Percentiles rank a stretch among this genome's conserved stretches.
phyloP scores from a whole-genome alignment of 2,797 vertebrate species.

The Pseudomugil tenellus region DNA sequence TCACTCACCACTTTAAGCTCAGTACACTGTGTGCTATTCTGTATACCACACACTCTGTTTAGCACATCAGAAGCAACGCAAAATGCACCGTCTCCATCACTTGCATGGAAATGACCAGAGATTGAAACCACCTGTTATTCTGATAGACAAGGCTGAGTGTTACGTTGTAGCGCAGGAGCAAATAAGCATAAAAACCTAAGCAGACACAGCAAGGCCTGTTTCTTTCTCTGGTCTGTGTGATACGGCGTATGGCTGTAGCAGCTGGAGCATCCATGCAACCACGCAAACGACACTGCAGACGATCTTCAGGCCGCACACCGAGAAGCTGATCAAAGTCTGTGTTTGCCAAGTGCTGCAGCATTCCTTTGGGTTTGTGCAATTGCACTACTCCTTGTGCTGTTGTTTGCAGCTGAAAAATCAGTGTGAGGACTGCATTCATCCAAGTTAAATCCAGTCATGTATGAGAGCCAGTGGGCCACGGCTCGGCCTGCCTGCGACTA shows the following conservation, averaged over 20 bases:
- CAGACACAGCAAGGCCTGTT: constrained; percentile 18
- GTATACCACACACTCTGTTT: neutral
- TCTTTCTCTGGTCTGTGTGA: constrained; percentile 19
- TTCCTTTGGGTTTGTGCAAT: constrained; percentile 66
- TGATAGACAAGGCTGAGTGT: constrained; percentile 10
- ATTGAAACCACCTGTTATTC: neutral
- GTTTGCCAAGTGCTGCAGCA: constrained; percentile 57
- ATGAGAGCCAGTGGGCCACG: constrained; percentile 66
- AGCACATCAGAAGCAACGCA: neutral
- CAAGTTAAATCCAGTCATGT: constrained; percentile 69
- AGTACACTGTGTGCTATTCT: neutral
- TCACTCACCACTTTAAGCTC: neutral
- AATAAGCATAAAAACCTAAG: constrained; percentile 6
- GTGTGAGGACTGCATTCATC: constrained; percentile 76
- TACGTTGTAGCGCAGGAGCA: constrained; percentile 41
- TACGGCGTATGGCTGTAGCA: constrained; percentile 16
- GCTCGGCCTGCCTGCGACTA: constrained; percentile 60
- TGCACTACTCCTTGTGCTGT: constrained; percentile 53
- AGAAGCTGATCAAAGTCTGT: constrained; percentile 58
- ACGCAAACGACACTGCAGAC: constrained; percentile 39
- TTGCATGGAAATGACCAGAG: neutral
- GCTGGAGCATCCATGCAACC: constrained; percentile 44
- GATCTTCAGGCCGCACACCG: constrained; percentile 46
- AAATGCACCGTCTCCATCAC: neutral
- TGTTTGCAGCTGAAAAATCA: constrained; percentile 62